Conservation (phyloP, 1,140 invertebrate species). For the Daktulosphaira vitifoliae region DNA sequence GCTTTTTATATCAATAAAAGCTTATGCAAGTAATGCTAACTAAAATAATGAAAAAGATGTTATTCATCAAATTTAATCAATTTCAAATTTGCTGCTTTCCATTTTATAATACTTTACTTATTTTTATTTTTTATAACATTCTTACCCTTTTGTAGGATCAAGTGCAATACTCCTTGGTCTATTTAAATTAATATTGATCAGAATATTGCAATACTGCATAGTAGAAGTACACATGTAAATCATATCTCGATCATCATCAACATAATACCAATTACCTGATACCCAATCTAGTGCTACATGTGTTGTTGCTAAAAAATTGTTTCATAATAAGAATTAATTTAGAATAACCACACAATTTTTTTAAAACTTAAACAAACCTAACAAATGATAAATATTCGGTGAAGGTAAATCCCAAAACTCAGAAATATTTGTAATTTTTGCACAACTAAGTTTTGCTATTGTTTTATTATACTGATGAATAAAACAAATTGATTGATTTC, state of each 20-base stretch:
- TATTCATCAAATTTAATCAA: too few species aligned
- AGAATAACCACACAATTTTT: slow-evolving; percentile 7
- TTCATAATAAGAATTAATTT: slow-evolving; percentile 9
- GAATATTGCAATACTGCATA: slow-evolving; percentile 55
- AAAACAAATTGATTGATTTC: slow-evolving; percentile 59
- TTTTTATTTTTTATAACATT: neutral
- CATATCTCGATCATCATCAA: slow-evolving; percentile 63
- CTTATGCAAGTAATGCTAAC: too few species aligned
- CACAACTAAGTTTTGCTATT: slow-evolving; percentile 50
- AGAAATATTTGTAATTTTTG: slow-evolving; percentile 52
- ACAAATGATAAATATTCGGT: slow-evolving; percentile 50
- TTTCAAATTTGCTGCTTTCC: too few species aligned
- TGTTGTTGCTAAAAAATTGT: slow-evolving; percentile 50
- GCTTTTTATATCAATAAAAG: too few species aligned
- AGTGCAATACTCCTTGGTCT: slow-evolving; percentile 69
- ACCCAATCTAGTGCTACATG: slow-evolving; percentile 78
- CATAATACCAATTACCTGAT: slow-evolving; percentile 73
- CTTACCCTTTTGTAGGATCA: slow-evolving; percentile 65
- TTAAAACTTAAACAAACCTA: slow-evolving; percentile 45
- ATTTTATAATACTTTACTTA: neutral
- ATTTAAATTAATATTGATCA: slow-evolving; percentile 58
- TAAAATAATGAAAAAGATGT: too few species aligned
- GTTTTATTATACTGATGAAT: slow-evolving; percentile 49
- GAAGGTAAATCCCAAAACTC: slow-evolving; percentile 50
- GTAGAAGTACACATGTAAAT: slow-evolving; percentile 60